Base-by-base conservation (phyloP, 2,888 invertebrate genomes). In the Azorinus chamasolen region DNA sequence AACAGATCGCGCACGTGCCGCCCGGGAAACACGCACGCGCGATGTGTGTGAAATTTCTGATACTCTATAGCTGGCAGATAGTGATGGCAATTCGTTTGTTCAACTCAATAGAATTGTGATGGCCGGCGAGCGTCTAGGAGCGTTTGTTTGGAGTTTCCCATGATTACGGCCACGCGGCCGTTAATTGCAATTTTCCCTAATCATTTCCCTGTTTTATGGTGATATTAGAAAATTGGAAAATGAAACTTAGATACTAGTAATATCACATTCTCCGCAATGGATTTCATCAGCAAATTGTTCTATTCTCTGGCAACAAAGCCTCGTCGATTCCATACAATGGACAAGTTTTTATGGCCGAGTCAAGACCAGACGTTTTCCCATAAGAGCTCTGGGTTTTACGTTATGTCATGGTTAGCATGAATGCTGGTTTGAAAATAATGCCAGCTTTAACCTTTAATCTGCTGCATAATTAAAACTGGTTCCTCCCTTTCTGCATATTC, bases 131-230 rank as follows among this genome's bases (percentile, higher is more conserved):
- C 48, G 61, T 68, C 54, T 43, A 32, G 27, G 50, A 73, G 41
- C 62, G 61, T 73, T 73, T 73, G 73, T 73, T 66, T 66, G 54
- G 46, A 37, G 58, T 61, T 77, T 77, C 77, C 71, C 71, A 66
- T 57, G 71, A 27, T 62, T 46, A 45, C 61, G 39, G 61, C 45
- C 77, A 63, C 77, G 66, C 53, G 77, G 14, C 18, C 27, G 58
- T 63, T 77, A 77, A 77, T 77, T 77, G 77, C 77, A 66, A 66
- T 71, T 77, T 63, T 10, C 61, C 70, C 77, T 71, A 71, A 76
- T 77, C 64, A 59, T 75, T 69, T 69, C 62, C 64, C 69, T 51
- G 24, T 75, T 73, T 65, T 68, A 73, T 73, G 55, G 53, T 62
- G 57, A 73, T 73, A 62, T 73, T 62, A 66, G 73, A 66, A 66